phyloP scores from a whole-genome alignment of 1,140 invertebrate genomes.

The Scaptomyza pallida region DNA sequence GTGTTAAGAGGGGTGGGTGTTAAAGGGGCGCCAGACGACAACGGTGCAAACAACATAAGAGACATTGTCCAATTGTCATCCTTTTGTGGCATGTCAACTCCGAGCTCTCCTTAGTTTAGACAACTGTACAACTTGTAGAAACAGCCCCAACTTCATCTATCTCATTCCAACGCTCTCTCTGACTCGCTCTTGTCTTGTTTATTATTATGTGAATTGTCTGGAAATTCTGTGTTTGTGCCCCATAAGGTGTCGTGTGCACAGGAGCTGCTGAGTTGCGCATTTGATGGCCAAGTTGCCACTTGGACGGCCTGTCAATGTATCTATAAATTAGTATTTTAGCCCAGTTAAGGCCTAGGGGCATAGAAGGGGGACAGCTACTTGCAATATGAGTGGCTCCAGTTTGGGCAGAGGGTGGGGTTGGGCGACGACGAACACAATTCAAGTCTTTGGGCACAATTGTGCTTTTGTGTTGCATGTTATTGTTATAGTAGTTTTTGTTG shows the following conservation, averaged over 20 bases:
- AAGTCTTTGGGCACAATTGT: constrained; percentile 54
- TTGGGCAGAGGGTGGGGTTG: neutral
- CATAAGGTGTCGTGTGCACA: constrained; percentile 70
- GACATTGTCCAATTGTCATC: constrained; percentile 76
- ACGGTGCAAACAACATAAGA: constrained; percentile 51
- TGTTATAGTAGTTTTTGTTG: constrained; percentile 73
- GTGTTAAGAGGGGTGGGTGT: constrained; percentile 11
- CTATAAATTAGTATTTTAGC: constrained; percentile 81
- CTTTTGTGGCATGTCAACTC: constrained; percentile 63
- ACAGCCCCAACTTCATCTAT: constrained; percentile 8
- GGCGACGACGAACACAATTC: constrained; percentile 20
- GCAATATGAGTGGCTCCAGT: constrained; percentile 59
- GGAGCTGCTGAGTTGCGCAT: constrained; percentile 67
- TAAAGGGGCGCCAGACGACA: constrained; percentile 54
- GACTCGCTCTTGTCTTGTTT: constrained; percentile 68
- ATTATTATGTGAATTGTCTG: constrained; percentile 71
- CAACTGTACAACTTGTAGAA: constrained; percentile 75
- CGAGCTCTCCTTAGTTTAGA: constrained; percentile 66
- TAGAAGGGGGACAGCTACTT: constrained; percentile 10
- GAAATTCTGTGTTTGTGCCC: constrained; percentile 43
- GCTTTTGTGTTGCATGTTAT: constrained; percentile 66
- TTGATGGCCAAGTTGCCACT: constrained; percentile 62
- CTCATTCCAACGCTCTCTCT: no score
- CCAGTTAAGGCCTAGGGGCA: constrained; percentile 23
- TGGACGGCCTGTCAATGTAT: constrained; percentile 73